Conservation (phyloP, 2,113 vertebrate genomes). For the Otolemur garnettii region DNA sequence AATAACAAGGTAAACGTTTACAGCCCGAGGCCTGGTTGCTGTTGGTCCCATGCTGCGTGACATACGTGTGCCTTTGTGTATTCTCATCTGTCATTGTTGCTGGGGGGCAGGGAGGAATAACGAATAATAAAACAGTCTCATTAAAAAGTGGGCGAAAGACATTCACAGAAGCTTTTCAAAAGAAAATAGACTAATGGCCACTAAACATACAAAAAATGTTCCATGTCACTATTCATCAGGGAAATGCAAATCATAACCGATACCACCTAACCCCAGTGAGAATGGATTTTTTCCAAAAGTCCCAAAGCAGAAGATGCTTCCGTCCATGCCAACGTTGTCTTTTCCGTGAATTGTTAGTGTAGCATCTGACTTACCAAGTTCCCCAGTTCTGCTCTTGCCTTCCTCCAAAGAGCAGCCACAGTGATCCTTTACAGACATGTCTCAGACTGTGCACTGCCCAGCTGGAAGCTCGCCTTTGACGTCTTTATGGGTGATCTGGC, state of each 20-base stretch:
- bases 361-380: background rate
- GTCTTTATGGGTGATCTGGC: accelerated
- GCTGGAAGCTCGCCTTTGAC: background rate
- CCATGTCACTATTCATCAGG: no score
- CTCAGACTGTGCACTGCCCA: background rate
- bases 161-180: no score
- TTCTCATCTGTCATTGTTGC: background rate
- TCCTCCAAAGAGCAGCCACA: background rate
- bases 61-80: background rate
- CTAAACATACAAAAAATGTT: no score
- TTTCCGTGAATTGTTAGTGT: background rate
- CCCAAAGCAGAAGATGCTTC: no score
- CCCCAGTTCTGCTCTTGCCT: background rate
- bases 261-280: no score
- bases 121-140: background rate
- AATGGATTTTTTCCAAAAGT: no score
- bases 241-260: no score
- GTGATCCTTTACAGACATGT: background rate
- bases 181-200: no score
- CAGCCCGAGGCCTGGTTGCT: background rate
- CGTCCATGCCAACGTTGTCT: background rate
- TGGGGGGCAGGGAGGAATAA: background rate
- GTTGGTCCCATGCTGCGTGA: background rate
- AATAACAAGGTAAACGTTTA: background rate
- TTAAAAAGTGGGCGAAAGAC: no score